Percentiles rank a stretch among this genome's conserved stretches.
Conservation (phyloP, 2,113 vertebrate species). For the Brachyhypopomus occidentalis region DNA sequence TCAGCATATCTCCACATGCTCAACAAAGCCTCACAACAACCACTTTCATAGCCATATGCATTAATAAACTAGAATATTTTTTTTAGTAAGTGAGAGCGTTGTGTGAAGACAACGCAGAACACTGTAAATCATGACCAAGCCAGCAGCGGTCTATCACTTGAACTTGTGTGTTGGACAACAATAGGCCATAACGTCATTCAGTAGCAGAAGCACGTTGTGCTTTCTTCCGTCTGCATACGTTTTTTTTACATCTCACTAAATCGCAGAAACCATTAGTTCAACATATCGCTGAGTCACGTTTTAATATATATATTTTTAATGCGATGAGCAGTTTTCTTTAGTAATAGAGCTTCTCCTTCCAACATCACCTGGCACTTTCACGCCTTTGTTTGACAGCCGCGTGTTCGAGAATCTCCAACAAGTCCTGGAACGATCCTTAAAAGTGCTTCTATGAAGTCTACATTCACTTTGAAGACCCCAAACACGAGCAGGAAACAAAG, state of each 20-base stretch:
- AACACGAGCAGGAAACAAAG: background rate
- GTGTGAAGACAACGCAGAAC: constrained; percentile 6
- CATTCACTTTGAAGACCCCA: no score
- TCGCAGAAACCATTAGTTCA: background rate
- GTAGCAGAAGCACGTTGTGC: background rate
- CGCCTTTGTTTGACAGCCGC: constrained; percentile 69
- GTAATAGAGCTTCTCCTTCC: constrained; percentile 50
- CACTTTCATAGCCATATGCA: constrained; percentile 38
- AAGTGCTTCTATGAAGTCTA: background rate
- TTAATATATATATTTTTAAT: constrained; percentile 33
- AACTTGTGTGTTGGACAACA: constrained; percentile 41
- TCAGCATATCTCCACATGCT: constrained; percentile 30
- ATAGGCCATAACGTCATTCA: constrained; percentile 39
- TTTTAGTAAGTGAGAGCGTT: background rate
- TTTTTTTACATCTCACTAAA: background rate
- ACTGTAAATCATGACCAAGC: constrained; percentile 4
- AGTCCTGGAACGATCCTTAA: constrained; percentile 35
- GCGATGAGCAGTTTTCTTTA: background rate
- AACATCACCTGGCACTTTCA: constrained; percentile 51
- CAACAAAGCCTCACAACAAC: constrained; percentile 47
- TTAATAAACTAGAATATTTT: constrained; percentile 1
- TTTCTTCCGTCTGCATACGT: background rate
- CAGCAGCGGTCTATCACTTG: constrained; percentile 5
- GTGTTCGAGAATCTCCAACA: constrained; percentile 60
- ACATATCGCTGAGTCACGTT: constrained; percentile 70